These are phyloP conservation scores for Chelon auratus DNA, from an alignment of 2,797 vertebrate genomes.

Conservation along the genomic window DNA sequence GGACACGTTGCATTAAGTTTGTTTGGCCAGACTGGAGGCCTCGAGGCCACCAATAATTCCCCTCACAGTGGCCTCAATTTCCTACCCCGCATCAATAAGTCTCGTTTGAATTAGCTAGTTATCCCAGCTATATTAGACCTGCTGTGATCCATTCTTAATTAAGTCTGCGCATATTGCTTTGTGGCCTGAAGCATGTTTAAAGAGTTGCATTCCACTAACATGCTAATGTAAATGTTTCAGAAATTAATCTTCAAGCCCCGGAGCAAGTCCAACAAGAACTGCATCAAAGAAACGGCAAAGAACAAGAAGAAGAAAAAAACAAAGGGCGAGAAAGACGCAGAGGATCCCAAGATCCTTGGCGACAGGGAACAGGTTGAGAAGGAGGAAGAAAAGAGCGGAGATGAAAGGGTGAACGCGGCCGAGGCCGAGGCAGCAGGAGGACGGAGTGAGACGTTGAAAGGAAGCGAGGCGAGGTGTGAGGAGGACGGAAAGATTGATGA, in stretches of 20 bases:
- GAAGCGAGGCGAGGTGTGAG: conserved; percentile 36
- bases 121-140: conserved; percentile 59
- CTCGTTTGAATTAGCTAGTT: conserved; percentile 61
- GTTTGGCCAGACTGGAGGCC: conserved; percentile 55
- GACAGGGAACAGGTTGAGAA: conserved; percentile 57
- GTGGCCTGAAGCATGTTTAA: conserved; percentile 39
- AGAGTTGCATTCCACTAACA: conserved; percentile 40
- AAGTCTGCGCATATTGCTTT: conserved; percentile 52
- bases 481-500: conserved; percentile 58
- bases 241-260: conserved; percentile 87
- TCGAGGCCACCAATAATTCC: conserved; percentile 45
- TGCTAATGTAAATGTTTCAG: conserved; percentile 76
- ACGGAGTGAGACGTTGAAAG: conserved; percentile 25
- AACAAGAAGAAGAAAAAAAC: conserved; percentile 82
- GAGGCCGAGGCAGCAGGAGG: conserved; percentile 36
- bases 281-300: conserved; percentile 79
- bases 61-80: conserved; percentile 65
- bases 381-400: conserved; percentile 44
- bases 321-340: conserved; percentile 68
- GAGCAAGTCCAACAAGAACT: conserved; percentile 85
- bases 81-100: conserved; percentile 49
- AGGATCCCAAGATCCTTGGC: conserved; percentile 72
- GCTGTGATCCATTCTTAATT: conserved; percentile 63
- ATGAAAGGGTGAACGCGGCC: conserved; percentile 19
- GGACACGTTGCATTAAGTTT: conserved; percentile 54